Evolutionary conservation across 1,140 invertebrate species (phyloP).

Genomic region (Trichonephila clavata): DNA sequence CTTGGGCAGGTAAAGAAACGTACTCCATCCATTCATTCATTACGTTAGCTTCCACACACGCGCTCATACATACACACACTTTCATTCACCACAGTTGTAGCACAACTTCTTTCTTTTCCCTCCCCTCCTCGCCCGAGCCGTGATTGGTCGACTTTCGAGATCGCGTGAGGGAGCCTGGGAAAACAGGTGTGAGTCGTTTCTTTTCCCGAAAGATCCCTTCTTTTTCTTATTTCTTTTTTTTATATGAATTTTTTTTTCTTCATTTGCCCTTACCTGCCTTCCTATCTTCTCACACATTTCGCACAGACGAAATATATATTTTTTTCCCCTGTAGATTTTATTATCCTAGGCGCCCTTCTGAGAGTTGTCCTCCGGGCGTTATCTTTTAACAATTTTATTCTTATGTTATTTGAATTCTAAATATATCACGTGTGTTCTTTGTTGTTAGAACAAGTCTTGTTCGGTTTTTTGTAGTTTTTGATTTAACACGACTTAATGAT

Average conservation of each 20-base stretch:
- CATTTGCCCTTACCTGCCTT: conserved; percentile 19
- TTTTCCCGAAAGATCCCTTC: conserved; percentile 8
- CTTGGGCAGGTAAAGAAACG: conserved; percentile 76
- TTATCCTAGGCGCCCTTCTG: not conserved
- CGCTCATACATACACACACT: conserved; percentile 64
- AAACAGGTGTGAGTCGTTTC: conserved; percentile 72
- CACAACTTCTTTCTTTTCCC: conserved; percentile 30
- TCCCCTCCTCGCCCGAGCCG: not conserved
- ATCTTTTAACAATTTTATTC: not conserved
- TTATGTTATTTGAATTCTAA: too few species aligned
- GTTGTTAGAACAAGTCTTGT: too few species aligned
- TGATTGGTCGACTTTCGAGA: conserved; percentile 57
- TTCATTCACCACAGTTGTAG: conserved; percentile 75
- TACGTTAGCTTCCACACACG: conserved; percentile 62
- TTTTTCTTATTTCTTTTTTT: conserved; percentile 36
- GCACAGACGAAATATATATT: not conserved
- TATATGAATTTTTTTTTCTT: not conserved
- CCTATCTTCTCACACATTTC: conserved; percentile 52
- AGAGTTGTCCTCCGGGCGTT: not conserved
- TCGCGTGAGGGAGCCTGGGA: conserved; percentile 77
- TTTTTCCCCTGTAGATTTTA: not conserved
- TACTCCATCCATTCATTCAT: conserved; percentile 72
- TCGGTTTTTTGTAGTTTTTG: too few species aligned
- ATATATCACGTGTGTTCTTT: too few species aligned
- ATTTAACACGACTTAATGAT: too few species aligned